Conservation (phyloP, 2,797 vertebrate genomes). For the Gambelia wislizenii region DNA sequence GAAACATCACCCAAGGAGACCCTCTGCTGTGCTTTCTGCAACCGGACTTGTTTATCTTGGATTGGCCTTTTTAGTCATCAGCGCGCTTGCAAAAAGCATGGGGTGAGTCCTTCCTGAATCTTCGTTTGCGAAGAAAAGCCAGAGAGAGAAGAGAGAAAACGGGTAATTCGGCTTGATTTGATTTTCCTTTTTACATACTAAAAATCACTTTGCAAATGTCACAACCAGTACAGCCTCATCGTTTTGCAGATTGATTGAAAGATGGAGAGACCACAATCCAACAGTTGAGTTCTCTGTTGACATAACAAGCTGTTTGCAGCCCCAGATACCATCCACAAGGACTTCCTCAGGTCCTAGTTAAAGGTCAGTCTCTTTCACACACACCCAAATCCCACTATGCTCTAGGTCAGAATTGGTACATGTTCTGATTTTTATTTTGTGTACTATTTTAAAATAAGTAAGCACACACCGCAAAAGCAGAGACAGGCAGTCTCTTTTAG, state of each 20-base stretch:
- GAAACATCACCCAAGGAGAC: too few species aligned
- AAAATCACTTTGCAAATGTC: not conserved
- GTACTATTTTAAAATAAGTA: conserved; percentile 60
- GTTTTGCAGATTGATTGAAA: too few species aligned
- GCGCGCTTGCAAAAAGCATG: too few species aligned
- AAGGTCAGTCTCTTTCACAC: not conserved
- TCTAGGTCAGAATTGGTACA: conserved; percentile 56
- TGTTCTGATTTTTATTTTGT: conserved; percentile 58
- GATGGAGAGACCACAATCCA: not conserved
- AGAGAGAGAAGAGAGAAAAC: too few species aligned
- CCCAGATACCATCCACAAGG: not conserved
- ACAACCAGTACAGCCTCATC: not conserved
- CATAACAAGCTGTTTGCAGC: not conserved
- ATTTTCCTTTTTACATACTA: not conserved
- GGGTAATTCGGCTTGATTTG: not conserved
- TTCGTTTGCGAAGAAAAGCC: too few species aligned
- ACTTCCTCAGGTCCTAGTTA: not conserved
- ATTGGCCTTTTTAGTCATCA: too few species aligned
- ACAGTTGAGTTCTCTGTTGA: not conserved
- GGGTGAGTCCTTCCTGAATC: too few species aligned
- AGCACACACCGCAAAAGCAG: too few species aligned
- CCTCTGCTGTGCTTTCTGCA: too few species aligned
- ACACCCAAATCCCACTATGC: conserved; percentile 25
- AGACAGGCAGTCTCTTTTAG: too few species aligned
- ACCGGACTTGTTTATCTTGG: too few species aligned